phyloP scores from a whole-genome alignment of 1,140 invertebrate genomes.

The Drosophila quadrilineata region DNA sequence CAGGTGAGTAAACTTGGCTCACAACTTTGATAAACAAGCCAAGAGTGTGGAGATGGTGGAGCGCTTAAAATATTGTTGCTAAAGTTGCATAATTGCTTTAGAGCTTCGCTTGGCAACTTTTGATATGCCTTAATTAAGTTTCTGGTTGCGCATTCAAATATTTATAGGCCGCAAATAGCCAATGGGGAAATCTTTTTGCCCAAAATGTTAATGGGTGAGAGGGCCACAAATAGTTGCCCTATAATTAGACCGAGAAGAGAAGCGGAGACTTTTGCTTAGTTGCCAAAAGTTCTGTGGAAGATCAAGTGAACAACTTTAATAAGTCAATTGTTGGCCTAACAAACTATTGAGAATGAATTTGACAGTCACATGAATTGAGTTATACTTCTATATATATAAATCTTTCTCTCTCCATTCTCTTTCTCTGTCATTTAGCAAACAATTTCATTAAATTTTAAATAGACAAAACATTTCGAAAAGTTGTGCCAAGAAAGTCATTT shows the following conservation, averaged over 20 bases:
- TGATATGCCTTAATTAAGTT: conserved; percentile 55
- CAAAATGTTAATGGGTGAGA: conserved; percentile 64
- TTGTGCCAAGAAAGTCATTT: conserved; percentile 48
- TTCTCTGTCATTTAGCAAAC: conserved; percentile 28
- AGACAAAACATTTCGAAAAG: conserved; percentile 37
- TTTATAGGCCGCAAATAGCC: conserved; percentile 41
- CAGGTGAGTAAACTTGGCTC: conserved; percentile 65
- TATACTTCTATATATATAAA: too few relatives aligned
- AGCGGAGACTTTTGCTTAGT: not conserved
- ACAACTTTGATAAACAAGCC: conserved; percentile 27
- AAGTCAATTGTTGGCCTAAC: conserved; percentile 11
- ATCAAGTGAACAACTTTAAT: too few relatives aligned
- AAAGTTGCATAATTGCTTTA: conserved; percentile 48
- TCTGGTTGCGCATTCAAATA: conserved; percentile 39
- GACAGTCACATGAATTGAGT: conserved; percentile 32
- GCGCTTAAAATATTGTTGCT: conserved; percentile 39
- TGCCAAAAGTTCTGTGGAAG: not conserved
- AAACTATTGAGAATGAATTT: conserved; percentile 35
- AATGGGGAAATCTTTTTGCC: conserved; percentile 14
- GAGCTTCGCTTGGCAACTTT: conserved; percentile 47
- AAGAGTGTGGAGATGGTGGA: conserved; percentile 9
- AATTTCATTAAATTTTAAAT: conserved; percentile 51
- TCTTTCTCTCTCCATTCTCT: not conserved
- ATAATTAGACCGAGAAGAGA: conserved; percentile 24
- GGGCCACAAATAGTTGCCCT: conserved; percentile 36